These are phyloP conservation scores for Cottoperca gobio DNA, from an alignment of 2,797 vertebrate genomes.

Conservation along the genomic window DNA sequence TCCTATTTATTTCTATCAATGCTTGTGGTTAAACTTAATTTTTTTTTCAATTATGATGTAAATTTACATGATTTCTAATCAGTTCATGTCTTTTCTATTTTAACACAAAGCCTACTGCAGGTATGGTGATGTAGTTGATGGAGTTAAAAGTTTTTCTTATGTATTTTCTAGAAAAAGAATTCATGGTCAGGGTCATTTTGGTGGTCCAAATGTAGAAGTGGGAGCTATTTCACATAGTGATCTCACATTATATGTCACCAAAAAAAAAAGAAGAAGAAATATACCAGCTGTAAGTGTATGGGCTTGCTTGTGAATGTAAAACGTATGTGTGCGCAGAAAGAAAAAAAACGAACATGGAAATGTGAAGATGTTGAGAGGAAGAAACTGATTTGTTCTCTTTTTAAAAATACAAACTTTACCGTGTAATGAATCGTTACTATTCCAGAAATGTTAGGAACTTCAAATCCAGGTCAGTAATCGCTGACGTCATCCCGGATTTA, in stretches of 20 bases:
- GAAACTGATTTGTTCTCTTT: conserved; percentile 10
- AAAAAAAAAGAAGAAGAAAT: conserved; percentile 37
- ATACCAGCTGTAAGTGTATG: conserved; percentile 49
- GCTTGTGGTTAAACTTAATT: conserved; percentile 27
- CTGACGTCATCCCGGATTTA: conserved; percentile 12
- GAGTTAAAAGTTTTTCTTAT: conserved; percentile 52
- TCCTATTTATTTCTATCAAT: conserved; percentile 59
- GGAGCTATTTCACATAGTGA: conserved; percentile 23
- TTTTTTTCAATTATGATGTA: conserved; percentile 54
- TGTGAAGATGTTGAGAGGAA: neutral
- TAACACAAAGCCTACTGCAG: conserved; percentile 17
- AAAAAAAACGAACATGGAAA: neutral
- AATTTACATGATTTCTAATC: conserved; percentile 51
- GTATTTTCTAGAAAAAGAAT: conserved; percentile 57
- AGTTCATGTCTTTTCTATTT: conserved; percentile 28
- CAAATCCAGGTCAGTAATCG: neutral
- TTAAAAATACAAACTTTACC: conserved; percentile 1
- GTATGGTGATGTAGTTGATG: conserved; percentile 16
- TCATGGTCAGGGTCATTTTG: conserved; percentile 66
- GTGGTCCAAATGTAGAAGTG: conserved; percentile 39
- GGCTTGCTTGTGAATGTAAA: conserved; percentile 34
- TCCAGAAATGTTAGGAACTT: neutral
- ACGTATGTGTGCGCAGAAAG: neutral
- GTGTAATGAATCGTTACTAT: conserved; percentile 20
- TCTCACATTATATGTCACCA: conserved; percentile 21